Evolutionary conservation across 2,113 vertebrate species (phyloP), one percentile per base, ranked within the genome.

Genomic region (Sinocyclocheilus maitianheensis): DNA sequence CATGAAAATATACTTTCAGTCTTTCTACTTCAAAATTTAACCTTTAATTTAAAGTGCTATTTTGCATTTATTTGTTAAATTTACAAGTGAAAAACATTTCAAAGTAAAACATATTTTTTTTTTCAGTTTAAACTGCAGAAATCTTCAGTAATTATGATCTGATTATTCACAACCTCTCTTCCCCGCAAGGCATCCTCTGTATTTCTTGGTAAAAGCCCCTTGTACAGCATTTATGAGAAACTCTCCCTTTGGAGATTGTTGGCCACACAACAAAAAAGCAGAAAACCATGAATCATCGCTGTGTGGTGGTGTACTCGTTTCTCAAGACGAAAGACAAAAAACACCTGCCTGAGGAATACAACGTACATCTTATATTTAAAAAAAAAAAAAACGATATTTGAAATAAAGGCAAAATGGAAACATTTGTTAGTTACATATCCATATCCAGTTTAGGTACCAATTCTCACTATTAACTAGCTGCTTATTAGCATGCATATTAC

Each of bases 251-350:
- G 40, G 79, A 67, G 13, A 7, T 65, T 22, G 16, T 24, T 40
- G 58, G 22, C 77, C 22, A 80, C 58, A 63, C n/a, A 81, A 24
- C 13, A 63, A 67, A 65, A 9, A 14, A 65, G 22, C 20, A 62
- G 14, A 46, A 79, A 81, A n/a, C 14, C 79, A 81, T 81, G 37
- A 81, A 81, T 67, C 62, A 81, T 24, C n/a, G 26, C 1, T 34
- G 30, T 34, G 30, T 34, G 37, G 37, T 37, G 37, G 4, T 37
- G 37, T 5, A 37, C 37, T 37, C 37, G 37, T 37, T 37, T 48
- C 60, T 81, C 14, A 46, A 81, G 79, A 4, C 0, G 3, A 81
- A 46, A 81, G n/a, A 75, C 22, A 24, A 75, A 75, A 65, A 30
- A 81, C 40, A 81, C 13, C 13, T n/a, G 24, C 40, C 11, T 9